These are phyloP conservation scores for Myotis daubentonii DNA, from an alignment of 2,797 vertebrate species.

Conservation along the genomic window DNA sequence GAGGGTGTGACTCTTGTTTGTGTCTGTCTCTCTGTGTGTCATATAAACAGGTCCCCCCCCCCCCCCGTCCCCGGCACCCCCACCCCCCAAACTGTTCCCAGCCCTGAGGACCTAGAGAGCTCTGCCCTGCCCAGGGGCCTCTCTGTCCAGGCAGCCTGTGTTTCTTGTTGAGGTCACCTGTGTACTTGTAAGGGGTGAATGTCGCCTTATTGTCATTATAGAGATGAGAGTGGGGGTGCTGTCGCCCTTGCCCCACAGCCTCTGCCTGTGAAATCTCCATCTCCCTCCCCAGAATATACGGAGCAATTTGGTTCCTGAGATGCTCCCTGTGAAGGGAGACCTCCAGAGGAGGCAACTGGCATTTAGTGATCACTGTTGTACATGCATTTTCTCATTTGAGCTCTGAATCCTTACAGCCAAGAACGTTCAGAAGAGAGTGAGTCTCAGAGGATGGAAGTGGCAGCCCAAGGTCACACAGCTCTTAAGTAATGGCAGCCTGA, in stretches of 20 bases:
- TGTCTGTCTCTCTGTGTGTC: not conserved
- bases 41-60: not conserved
- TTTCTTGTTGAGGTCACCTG: not conserved
- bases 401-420: not conserved
- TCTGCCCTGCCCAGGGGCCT: not conserved
- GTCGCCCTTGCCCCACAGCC: not conserved
- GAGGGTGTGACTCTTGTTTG: not conserved
- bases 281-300: not conserved
- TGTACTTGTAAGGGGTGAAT: not conserved
- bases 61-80: fast-evolving
- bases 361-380: not conserved
- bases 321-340: not conserved
- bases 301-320: not conserved
- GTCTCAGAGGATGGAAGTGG: not conserved
- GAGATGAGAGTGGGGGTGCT: not conserved
- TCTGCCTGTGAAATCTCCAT: not conserved
- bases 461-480: not conserved
- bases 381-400: not conserved
- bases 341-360: not conserved
- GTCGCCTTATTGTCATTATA: not conserved
- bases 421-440: not conserved
- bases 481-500: not conserved
- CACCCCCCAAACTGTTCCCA: too few relatives aligned
- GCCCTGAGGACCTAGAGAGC: not conserved
- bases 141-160: not conserved